Conservation (phyloP, 2,113 vertebrate species). For the Hylia prasina region DNA sequence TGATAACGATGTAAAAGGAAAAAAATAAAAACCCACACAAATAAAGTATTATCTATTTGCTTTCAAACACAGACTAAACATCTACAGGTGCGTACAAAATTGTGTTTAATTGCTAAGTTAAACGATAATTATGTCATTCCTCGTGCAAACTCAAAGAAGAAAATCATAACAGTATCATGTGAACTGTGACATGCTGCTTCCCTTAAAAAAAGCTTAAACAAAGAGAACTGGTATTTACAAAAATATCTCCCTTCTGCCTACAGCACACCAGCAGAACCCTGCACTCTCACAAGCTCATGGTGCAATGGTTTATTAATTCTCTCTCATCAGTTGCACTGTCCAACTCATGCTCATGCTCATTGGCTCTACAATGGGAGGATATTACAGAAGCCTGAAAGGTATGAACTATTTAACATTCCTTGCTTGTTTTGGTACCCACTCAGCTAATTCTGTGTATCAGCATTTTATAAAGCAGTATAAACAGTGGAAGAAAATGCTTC, state of each 20-base stretch:
- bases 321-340: neutral
- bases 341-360: neutral
- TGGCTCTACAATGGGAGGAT: neutral
- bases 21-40: neutral
- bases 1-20: neutral
- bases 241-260: neutral
- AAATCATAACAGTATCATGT: neutral
- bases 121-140: neutral
- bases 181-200: neutral
- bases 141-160: neutral
- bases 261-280: neutral
- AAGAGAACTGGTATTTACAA: neutral
- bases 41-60: neutral
- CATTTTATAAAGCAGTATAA: neutral
- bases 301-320: neutral
- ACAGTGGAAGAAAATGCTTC: neutral
- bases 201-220: neutral
- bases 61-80: neutral
- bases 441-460: neutral
- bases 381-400: neutral
- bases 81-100: neutral
- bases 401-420: neutral
- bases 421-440: neutral
- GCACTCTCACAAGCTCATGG: neutral
- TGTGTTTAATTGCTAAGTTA: neutral